Conservation (phyloP, 2,888 invertebrate genomes). For the Allacma fusca region DNA sequence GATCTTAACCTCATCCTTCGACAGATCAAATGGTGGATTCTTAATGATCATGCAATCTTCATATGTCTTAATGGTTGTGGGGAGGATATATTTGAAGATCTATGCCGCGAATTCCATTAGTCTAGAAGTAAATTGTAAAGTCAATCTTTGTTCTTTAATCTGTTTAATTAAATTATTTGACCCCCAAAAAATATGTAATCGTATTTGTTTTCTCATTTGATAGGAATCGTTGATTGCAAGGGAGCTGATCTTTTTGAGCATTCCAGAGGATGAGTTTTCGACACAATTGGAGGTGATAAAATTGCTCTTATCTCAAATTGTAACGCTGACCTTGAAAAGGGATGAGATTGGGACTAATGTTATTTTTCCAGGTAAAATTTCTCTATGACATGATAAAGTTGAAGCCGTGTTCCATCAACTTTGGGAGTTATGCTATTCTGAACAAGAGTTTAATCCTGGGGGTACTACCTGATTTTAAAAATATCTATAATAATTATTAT, state of each 20-base stretch:
- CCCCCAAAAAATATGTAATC: neutral
- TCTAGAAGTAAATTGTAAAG: neutral
- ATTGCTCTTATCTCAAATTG: neutral
- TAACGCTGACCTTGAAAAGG: neutral
- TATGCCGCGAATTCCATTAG: slow-evolving; percentile 22
- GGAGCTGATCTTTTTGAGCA: slow-evolving; percentile 6
- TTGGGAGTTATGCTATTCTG: slow-evolving; percentile 37
- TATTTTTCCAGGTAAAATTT: slow-evolving; percentile 32
- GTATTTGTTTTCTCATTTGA: neutral
- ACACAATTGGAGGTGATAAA: slow-evolving; percentile 36
- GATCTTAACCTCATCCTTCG: neutral
- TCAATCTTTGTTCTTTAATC: neutral
- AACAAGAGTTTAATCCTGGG: slow-evolving; percentile 40
- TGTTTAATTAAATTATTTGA: neutral
- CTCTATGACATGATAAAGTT: slow-evolving; percentile 39
- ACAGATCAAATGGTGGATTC: neutral
- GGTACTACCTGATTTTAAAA: too few relatives aligned
- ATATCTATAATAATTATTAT: too few relatives aligned
- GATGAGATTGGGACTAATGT: neutral
- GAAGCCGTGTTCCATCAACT: slow-evolving; percentile 19
- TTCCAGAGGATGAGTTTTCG: neutral
- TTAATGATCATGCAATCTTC: neutral
- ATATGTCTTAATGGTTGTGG: neutral
- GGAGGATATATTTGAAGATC: slow-evolving; percentile 35
- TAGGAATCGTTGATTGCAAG: slow-evolving; percentile 29